Evolutionary conservation across 2,797 vertebrate species (phyloP).

Genomic region (Semaprochilodus insignis): DNA sequence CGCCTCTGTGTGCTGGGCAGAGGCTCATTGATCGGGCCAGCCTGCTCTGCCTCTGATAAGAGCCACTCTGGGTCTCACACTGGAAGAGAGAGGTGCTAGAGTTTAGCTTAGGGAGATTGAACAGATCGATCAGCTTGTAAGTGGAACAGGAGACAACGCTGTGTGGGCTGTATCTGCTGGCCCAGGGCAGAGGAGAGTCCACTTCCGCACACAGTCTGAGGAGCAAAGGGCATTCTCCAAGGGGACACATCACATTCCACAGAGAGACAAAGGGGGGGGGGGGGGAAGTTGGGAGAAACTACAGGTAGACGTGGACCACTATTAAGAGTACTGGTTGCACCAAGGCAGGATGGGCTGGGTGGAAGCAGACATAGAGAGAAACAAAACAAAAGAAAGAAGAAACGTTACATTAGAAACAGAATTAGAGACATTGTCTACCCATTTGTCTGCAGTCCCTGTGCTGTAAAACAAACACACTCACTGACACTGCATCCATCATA

Average conservation of each 20-base stretch:
- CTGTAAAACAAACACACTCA: background rate
- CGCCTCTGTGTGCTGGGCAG: slow-evolving; percentile 19
- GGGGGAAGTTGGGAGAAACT: background rate
- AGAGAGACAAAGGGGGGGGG: slow-evolving; percentile 1
- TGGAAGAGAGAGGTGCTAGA: slow-evolving; percentile 21
- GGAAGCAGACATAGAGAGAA: background rate
- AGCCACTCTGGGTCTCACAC: slow-evolving; percentile 8
- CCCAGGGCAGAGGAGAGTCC: background rate
- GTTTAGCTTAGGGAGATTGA: slow-evolving; percentile 36
- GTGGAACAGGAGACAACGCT: slow-evolving; percentile 38
- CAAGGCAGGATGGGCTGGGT: background rate
- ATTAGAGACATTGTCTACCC: slow-evolving; percentile 5
- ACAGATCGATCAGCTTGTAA: slow-evolving; percentile 64
- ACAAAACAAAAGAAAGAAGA: slow-evolving; percentile 43
- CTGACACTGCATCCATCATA: background rate
- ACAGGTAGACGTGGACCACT: slow-evolving; percentile 1
- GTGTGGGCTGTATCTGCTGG: slow-evolving; percentile 1
- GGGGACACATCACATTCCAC: background rate
- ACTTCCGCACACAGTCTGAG: slow-evolving; percentile 10
- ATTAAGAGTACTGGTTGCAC: background rate
- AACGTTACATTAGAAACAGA: background rate
- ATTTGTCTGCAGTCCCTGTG: background rate
- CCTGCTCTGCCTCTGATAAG: slow-evolving; percentile 58
- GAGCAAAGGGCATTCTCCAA: slow-evolving; percentile 44
- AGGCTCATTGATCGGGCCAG: slow-evolving; percentile 54